These are phyloP conservation scores for Dryas iulia DNA, from an alignment of 1,140 invertebrate species.

Conservation along the genomic window DNA sequence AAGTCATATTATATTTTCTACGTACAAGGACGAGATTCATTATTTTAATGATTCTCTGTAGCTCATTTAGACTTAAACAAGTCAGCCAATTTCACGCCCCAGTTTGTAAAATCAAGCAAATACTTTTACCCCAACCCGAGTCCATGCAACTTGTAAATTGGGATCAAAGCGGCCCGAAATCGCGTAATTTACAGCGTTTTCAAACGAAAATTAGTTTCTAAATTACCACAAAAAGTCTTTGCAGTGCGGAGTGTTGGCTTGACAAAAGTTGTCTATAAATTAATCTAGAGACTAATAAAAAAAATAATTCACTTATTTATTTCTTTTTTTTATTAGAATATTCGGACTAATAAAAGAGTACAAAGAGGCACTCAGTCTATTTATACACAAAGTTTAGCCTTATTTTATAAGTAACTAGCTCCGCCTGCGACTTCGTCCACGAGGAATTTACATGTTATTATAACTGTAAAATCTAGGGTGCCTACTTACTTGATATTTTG, in stretches of 20 bases:
- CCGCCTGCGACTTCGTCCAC: no score
- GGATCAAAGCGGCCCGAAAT: conserved; percentile 6
- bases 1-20: not conserved
- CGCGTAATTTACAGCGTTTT: not conserved
- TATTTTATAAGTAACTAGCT: no score
- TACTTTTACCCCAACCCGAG: not conserved
- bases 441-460: no score
- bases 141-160: not conserved
- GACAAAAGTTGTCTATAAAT: not conserved
- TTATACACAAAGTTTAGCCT: no score
- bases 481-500: no score
- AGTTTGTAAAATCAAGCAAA: conserved; percentile 10
- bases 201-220: not conserved
- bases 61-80: not conserved
- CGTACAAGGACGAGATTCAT: not conserved
- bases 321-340: no score
- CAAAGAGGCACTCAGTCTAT: no score
- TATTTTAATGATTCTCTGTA: not conserved
- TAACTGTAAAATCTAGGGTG: no score
- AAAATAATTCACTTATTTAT: not conserved
- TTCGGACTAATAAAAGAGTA: no score
- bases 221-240: not conserved
- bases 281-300: not conserved
- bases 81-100: conserved; percentile 4
- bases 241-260: not conserved